Evolutionary conservation across 37 sponge, comb jelly and placozoan genomes (phyloP).

Genomic region (Cliona cf. orientalis): DNA sequence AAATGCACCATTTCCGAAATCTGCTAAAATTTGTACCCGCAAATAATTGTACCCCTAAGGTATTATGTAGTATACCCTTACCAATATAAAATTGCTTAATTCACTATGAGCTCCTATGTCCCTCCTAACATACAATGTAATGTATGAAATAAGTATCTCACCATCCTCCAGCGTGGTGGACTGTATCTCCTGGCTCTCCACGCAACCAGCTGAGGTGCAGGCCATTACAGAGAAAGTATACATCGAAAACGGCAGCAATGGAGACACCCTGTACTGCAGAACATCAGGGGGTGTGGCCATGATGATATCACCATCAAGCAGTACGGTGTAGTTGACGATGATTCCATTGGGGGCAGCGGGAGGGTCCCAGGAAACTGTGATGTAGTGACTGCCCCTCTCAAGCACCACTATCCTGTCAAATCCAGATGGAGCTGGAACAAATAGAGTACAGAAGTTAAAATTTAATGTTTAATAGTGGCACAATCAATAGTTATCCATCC

Average conservation of each 20-base stretch:
- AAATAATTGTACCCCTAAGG: too few species aligned
- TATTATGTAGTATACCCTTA: too few species aligned
- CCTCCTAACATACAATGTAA: too few species aligned
- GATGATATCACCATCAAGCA: not conserved
- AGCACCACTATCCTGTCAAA: constrained; percentile 45
- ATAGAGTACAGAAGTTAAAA: too few species aligned
- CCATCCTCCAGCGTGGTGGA: constrained; percentile 73
- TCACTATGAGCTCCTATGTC: too few species aligned
- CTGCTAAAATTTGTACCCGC: too few species aligned
- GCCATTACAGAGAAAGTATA: constrained; percentile 64
- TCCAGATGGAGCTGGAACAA: constrained; percentile 43
- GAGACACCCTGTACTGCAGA: constrained; percentile 41
- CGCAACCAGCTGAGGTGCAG: constrained; percentile 82
- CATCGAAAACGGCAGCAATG: constrained; percentile 72
- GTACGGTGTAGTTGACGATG: constrained; percentile 58
- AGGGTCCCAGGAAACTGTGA: constrained; percentile 62
- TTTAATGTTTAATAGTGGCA: too few species aligned
- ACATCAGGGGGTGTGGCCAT: not conserved
- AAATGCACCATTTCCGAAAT: too few species aligned
- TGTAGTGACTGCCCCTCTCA: not conserved
- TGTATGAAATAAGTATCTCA: constrained; percentile 18
- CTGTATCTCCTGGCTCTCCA: constrained; percentile 23
- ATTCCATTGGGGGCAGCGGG: constrained; percentile 64
- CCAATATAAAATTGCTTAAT: too few species aligned
- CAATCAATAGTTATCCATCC: too few species aligned